These are phyloP conservation scores for Drosophila cognata DNA, from an alignment of 2,888 invertebrate genomes.

Conservation along the genomic window DNA sequence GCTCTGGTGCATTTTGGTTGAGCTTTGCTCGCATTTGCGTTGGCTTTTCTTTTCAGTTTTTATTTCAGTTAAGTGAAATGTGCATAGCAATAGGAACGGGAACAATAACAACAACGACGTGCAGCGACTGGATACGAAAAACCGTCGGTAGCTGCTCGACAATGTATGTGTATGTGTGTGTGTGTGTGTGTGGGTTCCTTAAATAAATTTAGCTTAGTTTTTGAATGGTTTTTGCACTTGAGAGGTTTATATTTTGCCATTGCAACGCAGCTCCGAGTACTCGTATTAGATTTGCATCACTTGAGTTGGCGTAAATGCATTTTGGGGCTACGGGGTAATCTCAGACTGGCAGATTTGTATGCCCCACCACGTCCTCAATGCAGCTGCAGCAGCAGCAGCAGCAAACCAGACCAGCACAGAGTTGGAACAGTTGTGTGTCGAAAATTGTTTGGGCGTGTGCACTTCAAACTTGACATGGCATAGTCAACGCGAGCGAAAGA, in stretches of 20 bases:
- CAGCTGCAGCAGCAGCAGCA: constrained; percentile 2
- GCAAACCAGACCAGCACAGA: neutral
- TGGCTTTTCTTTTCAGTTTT: constrained; percentile 79
- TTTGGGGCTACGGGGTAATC: constrained; percentile 73
- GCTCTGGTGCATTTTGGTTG: constrained; percentile 64
- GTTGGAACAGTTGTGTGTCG: constrained; percentile 22
- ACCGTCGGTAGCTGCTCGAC: constrained; percentile 31
- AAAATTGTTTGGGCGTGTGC: constrained; percentile 73
- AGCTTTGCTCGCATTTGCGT: constrained; percentile 78
- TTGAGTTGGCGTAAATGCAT: constrained; percentile 79
- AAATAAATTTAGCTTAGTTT: constrained; percentile 79
- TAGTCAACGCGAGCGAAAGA: constrained; percentile 5
- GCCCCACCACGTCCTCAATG: constrained; percentile 13
- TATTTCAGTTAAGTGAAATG: constrained; percentile 77
- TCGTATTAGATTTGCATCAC: constrained; percentile 78
- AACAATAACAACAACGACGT: constrained; percentile 22
- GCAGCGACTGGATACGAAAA: neutral
- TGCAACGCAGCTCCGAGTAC: constrained; percentile 47
- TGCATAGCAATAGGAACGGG: constrained; percentile 56
- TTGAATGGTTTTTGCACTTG: constrained; percentile 79
- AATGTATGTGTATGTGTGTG: constrained; percentile 24
- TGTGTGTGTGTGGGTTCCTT: constrained; percentile 64
- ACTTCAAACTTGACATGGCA: constrained; percentile 56
- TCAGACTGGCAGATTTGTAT: constrained; percentile 73
- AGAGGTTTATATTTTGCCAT: constrained; percentile 75